Base-by-base conservation (phyloP, 2,797 vertebrate species). In the Setipinna tenuifilis region DNA sequence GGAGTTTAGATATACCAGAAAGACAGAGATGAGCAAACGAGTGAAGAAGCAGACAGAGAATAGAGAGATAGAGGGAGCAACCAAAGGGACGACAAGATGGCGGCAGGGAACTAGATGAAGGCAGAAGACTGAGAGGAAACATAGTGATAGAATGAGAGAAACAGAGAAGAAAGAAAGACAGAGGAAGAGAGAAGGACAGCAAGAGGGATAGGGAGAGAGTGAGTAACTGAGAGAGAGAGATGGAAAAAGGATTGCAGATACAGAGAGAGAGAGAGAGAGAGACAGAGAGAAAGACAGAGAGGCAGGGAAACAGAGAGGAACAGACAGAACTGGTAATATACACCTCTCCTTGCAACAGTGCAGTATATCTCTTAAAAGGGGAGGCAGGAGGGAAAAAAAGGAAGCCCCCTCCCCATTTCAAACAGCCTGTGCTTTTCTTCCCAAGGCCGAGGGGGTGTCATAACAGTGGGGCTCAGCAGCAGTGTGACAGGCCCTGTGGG, bases 281-380 rank as follows among this genome's bases (percentile, higher is more conserved):
- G 12, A 48, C 35, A 65, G n/a, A 86, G 31, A 85, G 2, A 81
- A 58, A 59, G 81, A 84, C 35, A 85, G 25, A 41, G 3, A 35
- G 58, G 50, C 59, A 57, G 61, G 81, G 80, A 68, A 16, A 71
- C 9, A 48, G 3, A 82, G 75, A 75, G 21, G 71, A 17, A 68
- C 25, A 31, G 62, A 62, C 31, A 58, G 86, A 25, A 57, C 0
- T 10, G 50, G 71, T 78, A 78, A 78, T 44, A 44, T 19, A 78
- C 71, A 78, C 31, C 71, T 78, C 31, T 78, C 17, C 71, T 19
- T 10, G 19, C 19, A 35, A 78, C 17, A 41, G 31, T 19, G 21
- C 31, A 19, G 19, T 78, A 78, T 78, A 78, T 78, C 71, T 78
- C 71, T 21, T 44, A 78, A 78, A 35, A 44, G 31, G 35, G 35